These are phyloP conservation scores for Pogonomyrmex californicus DNA, from an alignment of 1,140 invertebrate genomes.

Conservation along the genomic window DNA sequence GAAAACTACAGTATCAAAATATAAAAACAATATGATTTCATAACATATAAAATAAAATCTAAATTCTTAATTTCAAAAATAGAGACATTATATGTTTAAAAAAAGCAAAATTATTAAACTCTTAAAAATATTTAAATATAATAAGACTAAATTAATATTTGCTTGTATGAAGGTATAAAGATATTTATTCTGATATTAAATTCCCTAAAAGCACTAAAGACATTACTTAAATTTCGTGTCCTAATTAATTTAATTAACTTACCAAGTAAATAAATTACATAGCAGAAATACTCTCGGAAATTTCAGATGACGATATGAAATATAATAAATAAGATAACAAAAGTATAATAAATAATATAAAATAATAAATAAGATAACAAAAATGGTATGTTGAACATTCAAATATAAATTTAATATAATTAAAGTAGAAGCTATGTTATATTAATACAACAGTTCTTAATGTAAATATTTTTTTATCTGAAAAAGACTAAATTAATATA, in stretches of 20 bases:
- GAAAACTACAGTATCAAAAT: background rate
- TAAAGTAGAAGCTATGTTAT: background rate
- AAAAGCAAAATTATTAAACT: background rate
- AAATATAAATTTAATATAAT: slow-evolving; percentile 31
- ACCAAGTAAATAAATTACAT: background rate
- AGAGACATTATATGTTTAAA: background rate
- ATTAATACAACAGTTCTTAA: background rate
- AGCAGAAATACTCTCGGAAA: background rate
- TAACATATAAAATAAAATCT: background rate
- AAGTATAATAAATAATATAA: background rate
- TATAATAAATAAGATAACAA: background rate
- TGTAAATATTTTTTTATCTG: background rate
- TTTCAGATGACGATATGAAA: background rate
- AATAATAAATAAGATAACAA: background rate
- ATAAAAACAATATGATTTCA: background rate
- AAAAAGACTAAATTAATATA: background rate
- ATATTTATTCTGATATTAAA: background rate
- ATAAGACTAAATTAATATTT: slow-evolving; percentile 11
- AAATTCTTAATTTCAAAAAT: background rate
- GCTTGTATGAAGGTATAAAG: background rate
- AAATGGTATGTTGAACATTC: background rate
- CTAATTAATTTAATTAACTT: slow-evolving; percentile 7
- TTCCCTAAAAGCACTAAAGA: slow-evolving; percentile 11
- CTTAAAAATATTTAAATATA: slow-evolving; percentile 16
- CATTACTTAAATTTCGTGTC: background rate